Percentiles rank a stretch among this genome's conserved stretches.
Evolutionary conservation across 2,113 vertebrate species (phyloP).

Genomic region (Thamnophis sirtalis): DNA sequence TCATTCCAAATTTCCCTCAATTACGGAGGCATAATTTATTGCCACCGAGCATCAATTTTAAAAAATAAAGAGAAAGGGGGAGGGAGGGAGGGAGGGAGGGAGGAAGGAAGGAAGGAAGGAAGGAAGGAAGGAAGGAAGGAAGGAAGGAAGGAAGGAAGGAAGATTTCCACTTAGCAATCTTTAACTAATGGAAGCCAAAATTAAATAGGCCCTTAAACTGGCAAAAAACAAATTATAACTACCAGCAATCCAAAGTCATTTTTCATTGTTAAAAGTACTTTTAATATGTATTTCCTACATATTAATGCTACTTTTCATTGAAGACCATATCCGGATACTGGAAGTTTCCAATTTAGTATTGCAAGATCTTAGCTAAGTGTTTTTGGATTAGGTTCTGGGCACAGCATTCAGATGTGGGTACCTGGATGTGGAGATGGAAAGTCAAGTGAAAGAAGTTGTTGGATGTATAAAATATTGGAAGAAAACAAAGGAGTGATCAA

Average conservation of each 20-base stretch:
- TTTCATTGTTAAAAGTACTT: neutral
- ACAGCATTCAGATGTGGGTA: neutral
- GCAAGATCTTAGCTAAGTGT: neutral
- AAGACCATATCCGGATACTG: neutral
- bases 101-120: accelerated
- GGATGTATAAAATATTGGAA: neutral
- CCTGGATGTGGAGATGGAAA: neutral
- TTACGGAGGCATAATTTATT: neutral
- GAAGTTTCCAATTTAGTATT: neutral
- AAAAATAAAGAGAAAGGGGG: too few species aligned
- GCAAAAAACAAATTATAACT: neutral
- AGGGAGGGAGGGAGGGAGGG: accelerated
- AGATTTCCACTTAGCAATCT: neutral
- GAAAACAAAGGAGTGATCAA: neutral
- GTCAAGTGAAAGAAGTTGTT: neutral
- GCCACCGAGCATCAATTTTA: neutral
- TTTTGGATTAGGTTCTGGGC: neutral
- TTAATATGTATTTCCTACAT: neutral
- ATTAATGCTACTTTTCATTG: neutral
- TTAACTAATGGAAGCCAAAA: neutral
- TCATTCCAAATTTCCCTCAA: neutral
- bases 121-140: too few species aligned
- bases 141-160: neutral
- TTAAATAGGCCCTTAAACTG: neutral
- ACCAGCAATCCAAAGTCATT: neutral